A percentile compares a stretch with the other conserved stretches of the same genome.
phyloP scores from a whole-genome alignment of 2,888 invertebrate genomes.

The Chironomus riparius region DNA sequence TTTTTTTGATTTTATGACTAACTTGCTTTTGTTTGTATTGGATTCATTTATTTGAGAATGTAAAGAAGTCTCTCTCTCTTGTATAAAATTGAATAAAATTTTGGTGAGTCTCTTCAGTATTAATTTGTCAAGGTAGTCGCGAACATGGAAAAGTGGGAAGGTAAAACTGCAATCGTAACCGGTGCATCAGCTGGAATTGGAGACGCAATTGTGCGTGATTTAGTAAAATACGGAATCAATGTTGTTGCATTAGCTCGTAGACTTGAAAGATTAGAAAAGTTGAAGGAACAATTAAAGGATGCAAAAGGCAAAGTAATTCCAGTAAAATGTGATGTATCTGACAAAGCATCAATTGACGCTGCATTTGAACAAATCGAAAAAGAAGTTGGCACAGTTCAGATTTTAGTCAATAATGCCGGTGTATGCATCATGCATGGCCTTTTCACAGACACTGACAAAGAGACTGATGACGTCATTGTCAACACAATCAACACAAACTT shows the following conservation, averaged over 20 bases:
- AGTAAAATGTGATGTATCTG: slow-evolving; percentile 19
- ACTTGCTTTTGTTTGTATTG: too few relatives aligned
- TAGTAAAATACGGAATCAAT: slow-evolving; percentile 36
- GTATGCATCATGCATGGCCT: slow-evolving; percentile 31
- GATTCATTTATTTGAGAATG: too few relatives aligned
- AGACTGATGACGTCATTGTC: slow-evolving; percentile 32
- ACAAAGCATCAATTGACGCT: not conserved
- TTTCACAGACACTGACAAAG: not conserved
- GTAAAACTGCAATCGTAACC: not conserved
- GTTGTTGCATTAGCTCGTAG: slow-evolving; percentile 18
- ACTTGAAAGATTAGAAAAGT: slow-evolving; percentile 29
- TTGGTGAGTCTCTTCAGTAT: too few relatives aligned
- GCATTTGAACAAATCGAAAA: slow-evolving; percentile 47
- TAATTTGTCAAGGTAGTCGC: too few relatives aligned
- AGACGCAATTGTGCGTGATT: slow-evolving; percentile 26
- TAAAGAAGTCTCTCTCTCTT: too few relatives aligned
- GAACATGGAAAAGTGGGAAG: not conserved
- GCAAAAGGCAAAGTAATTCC: not conserved
- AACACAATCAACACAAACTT: slow-evolving; percentile 43
- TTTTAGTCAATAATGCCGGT: slow-evolving; percentile 52
- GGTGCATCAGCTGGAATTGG: not conserved
- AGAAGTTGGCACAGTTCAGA: slow-evolving; percentile 46
- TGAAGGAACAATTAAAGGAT: slow-evolving; percentile 31
- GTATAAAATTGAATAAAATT: too few relatives aligned
- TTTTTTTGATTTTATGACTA: too few relatives aligned